Base-by-base conservation (phyloP, 2,888 invertebrate genomes). In the Metellina segmentata region DNA sequence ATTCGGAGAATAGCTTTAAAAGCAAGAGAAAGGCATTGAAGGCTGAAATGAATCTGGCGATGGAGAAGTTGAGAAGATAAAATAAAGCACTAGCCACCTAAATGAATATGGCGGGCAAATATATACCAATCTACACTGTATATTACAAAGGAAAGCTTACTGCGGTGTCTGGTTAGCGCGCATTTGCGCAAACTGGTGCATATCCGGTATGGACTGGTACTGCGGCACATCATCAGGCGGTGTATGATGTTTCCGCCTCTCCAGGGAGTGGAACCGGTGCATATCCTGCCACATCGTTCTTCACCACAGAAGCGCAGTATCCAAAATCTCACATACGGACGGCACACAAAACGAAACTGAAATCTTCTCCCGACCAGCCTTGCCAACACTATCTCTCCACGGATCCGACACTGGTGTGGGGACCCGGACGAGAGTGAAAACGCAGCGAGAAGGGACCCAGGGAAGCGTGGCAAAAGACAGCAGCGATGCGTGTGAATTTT, bases 121-220 rank as follows among this genome's bases (percentile, higher is more conserved):
- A 34, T 4, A 34, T 34, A 34, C 34, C 34, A 34, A 34, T 34
- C 34, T 34, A 34, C 34, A 34, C 34, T 34, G 34, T 34, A 34
- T 34, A 34, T 34, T 34, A 34, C 34, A 34, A 34, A 34, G 34
- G 34, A 34, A 34, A 2, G 34, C 34, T 34, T 34, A 34, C 34
- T 34, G 34, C 1, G 34, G 34, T 34, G 34, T 34, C 34, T 34
- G 78, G 20, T 83, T 75, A 9, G 72, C 78, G 7, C 87, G 87
- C 13, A 83, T 9, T 9, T 87, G 75, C 52, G 82, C 75, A 53
- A 87, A 83, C 9, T 77, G 20, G 72, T 87, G 87, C 91, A 91
- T 85, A 90, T 90, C 90, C 90, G 90, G 90, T 53, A 85, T 81
- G 19, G 90, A 90, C 70, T 90, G 90, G n/a, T 75, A 81, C 11